These are phyloP conservation scores for Arothron firmamentum DNA, from an alignment of 2,113 vertebrate genomes.

Conservation along the genomic window DNA sequence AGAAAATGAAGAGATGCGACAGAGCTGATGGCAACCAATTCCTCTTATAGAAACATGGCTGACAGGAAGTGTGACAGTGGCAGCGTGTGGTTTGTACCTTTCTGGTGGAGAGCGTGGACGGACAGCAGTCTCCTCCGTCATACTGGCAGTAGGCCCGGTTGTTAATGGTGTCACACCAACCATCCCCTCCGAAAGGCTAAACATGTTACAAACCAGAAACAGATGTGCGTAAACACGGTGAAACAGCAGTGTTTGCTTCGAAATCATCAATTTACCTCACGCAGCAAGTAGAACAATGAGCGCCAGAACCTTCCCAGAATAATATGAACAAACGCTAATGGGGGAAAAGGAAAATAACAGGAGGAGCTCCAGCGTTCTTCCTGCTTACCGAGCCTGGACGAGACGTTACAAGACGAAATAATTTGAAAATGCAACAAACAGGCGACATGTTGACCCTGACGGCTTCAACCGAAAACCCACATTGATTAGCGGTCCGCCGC, in stretches of 20 bases:
- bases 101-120: constrained; percentile 90
- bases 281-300: background rate
- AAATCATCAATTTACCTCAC: constrained; percentile 14
- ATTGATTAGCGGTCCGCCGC: no score
- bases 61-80: constrained; percentile 1
- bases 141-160: constrained; percentile 96
- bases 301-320: constrained; percentile 8
- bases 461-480: no score
- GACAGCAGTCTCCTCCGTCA: constrained; percentile 96
- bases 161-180: constrained; percentile 98
- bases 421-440: no score
- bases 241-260: constrained; percentile 9
- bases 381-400: no score
- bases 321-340: no score
- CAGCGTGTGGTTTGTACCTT: constrained; percentile 78
- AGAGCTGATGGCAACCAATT: no score
- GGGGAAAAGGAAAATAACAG: no score
- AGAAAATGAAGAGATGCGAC: no score
- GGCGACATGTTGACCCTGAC: no score
- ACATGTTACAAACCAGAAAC: constrained; percentile 45
- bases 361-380: no score
- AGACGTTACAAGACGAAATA: no score
- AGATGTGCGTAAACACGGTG: background rate
- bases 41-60: constrained; percentile 5
- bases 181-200: constrained; percentile 93